Conservation (phyloP, 2,888 invertebrate genomes). For the Drosophila sordidapex region DNA sequence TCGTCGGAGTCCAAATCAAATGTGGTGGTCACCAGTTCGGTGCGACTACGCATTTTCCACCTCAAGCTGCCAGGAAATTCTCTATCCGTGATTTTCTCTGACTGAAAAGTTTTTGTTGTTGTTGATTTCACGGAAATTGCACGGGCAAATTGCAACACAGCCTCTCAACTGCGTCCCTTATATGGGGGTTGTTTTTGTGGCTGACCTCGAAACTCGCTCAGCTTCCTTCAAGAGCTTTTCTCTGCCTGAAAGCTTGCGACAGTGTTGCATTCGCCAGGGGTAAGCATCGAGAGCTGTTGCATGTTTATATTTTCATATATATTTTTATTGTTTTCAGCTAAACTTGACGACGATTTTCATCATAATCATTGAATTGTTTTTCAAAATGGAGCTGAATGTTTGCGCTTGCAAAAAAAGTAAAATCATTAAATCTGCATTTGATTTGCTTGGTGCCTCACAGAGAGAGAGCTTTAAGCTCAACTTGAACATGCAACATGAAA, state of each 20-base stretch:
- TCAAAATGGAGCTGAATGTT: neutral
- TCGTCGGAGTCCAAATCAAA: conserved; percentile 83
- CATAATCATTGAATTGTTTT: neutral
- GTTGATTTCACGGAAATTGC: conserved; percentile 54
- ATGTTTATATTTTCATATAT: neutral
- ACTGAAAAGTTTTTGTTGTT: conserved; percentile 59
- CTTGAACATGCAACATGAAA: neutral
- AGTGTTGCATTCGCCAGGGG: conserved; percentile 36
- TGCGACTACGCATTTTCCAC: conserved; percentile 83
- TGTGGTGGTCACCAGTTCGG: conserved; percentile 84
- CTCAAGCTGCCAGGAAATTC: conserved; percentile 4
- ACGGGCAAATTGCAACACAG: conserved; percentile 49
- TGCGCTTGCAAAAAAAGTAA: neutral
- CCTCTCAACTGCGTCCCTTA: conserved; percentile 22
- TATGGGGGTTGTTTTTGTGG: conserved; percentile 41
- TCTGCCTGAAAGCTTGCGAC: conserved; percentile 35
- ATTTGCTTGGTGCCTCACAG: neutral
- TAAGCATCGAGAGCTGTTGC: conserved; percentile 28
- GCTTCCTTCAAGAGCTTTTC: conserved; percentile 38
- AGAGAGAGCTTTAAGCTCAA: neutral
- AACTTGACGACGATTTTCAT: neutral
- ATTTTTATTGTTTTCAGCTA: neutral
- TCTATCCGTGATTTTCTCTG: conserved; percentile 38
- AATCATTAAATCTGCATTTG: neutral
- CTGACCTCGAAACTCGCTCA: conserved; percentile 23